These are phyloP conservation scores for cat (Felis catus) DNA, from an alignment of 2,113 vertebrate genomes.

Conservation along the genomic window F.catus_Fca126_mat1.0 CM031411.1:107232001-107232500, in stretches of 20 bases:
- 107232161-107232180: not conserved
- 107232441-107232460: conserved; percentile 64
- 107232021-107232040: not conserved
- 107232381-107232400: conserved; percentile 58
- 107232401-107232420: conserved; percentile 35
- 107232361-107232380: conserved; percentile 47
- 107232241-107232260: not conserved
- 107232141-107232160: not conserved
- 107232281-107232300: not conserved
- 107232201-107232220: conserved; percentile 49
- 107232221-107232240: not conserved
- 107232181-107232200: conserved; percentile 2
- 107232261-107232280: not conserved
- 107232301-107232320: conserved; percentile 24
- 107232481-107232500: conserved; percentile 17
- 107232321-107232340: conserved; percentile 37
- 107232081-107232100: not conserved
- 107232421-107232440: conserved; percentile 58
- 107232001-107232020: not conserved
- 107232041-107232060: not conserved
- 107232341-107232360: not conserved
- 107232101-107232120: not conserved
- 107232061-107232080: not conserved
- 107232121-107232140: not conserved
- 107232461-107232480: conserved; percentile 58